These are phyloP conservation scores for Hiodon tergisus DNA, from an alignment of 2,113 vertebrate species.

Conservation along the genomic window DNA sequence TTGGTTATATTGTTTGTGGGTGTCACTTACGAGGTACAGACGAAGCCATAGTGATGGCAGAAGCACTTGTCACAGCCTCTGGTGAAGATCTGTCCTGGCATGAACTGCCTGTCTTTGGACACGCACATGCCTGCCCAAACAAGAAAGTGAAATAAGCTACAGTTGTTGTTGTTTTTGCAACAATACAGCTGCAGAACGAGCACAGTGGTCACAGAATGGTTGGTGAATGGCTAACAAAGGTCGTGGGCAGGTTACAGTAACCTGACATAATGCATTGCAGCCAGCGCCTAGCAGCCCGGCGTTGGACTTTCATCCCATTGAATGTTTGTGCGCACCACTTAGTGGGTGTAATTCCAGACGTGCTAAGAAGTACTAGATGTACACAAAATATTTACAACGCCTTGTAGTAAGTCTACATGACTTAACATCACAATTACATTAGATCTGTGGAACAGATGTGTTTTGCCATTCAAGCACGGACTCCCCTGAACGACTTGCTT, in stretches of 20 bases:
- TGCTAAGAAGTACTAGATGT: too few species aligned
- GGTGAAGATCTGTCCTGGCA: slow-evolving; percentile 48
- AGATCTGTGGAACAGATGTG: too few species aligned
- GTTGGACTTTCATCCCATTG: too few species aligned
- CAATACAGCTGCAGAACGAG: neutral
- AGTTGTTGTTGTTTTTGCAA: neutral
- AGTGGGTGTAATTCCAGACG: too few species aligned
- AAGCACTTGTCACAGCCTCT: slow-evolving; percentile 50
- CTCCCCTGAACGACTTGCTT: too few species aligned
- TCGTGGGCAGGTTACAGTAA: too few species aligned
- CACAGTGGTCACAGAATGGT: neutral
- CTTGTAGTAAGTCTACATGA: too few species aligned
- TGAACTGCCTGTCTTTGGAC: slow-evolving; percentile 47
- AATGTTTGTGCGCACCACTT: too few species aligned
- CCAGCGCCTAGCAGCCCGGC: neutral
- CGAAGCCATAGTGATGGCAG: slow-evolving; percentile 47
- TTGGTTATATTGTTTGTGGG: neutral
- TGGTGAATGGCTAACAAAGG: too few species aligned
- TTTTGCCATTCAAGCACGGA: too few species aligned
- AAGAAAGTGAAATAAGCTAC: slow-evolving; percentile 5
- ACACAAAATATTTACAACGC: too few species aligned
- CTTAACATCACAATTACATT: too few species aligned
- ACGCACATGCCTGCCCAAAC: slow-evolving; percentile 43
- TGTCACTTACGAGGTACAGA: slow-evolving; percentile 46
- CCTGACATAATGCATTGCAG: neutral